These are phyloP conservation scores for Pectinophora gossypiella DNA, from an alignment of 1,140 invertebrate species.

Conservation along the genomic window DNA sequence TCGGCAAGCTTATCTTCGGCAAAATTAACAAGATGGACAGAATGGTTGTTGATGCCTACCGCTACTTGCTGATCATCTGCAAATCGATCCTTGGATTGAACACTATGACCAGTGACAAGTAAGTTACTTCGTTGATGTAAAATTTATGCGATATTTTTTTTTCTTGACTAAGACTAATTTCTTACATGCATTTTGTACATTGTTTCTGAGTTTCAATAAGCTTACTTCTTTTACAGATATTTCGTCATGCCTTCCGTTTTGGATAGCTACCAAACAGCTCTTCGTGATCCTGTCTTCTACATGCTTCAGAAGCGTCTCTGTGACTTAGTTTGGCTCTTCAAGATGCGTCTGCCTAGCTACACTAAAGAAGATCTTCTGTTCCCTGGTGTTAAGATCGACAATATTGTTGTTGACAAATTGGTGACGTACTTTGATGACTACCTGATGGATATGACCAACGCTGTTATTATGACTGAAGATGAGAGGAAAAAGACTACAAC, in stretches of 20 bases:
- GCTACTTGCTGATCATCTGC: conserved; percentile 56
- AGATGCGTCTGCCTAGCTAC: conserved; percentile 78
- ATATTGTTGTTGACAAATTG: conserved; percentile 73
- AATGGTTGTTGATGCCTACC: conserved; percentile 46
- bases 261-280: conserved; percentile 77
- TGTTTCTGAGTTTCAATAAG: too few species aligned
- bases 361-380: conserved; percentile 78
- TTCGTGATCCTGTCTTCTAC: conserved; percentile 82
- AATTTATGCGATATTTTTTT: not conserved
- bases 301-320: conserved; percentile 79
- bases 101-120: conserved; percentile 46
- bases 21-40: conserved; percentile 37
- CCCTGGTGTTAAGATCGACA: conserved; percentile 76
- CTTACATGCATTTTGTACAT: too few species aligned
- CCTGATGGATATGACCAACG: conserved; percentile 75
- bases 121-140: conserved; percentile 19
- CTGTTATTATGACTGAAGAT: conserved; percentile 49
- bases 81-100: conserved; percentile 55
- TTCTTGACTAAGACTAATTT: too few species aligned
- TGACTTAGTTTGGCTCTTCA: conserved; percentile 75
- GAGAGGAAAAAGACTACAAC: conserved; percentile 52
- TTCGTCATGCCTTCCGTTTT: conserved; percentile 72
- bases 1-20: conserved; percentile 55
- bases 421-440: conserved; percentile 77
- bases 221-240: conserved; percentile 35